Evolutionary conservation across 2,113 vertebrate genomes (phyloP).

Genomic region (Mellivora capensis): DNA sequence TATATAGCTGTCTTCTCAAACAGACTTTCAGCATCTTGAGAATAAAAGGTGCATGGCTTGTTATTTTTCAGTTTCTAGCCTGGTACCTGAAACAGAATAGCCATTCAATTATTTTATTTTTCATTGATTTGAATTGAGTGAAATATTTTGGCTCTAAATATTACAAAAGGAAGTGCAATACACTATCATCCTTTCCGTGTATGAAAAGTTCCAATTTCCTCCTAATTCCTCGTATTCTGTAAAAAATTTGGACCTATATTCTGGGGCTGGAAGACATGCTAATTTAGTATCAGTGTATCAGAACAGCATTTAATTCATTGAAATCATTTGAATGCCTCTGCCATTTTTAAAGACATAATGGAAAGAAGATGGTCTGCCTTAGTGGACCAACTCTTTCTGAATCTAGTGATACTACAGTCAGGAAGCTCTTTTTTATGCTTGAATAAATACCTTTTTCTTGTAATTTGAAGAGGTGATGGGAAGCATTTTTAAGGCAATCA

Average conservation of each 20-base stretch:
- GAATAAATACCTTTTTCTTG: neutral
- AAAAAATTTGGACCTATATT: neutral
- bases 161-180: neutral
- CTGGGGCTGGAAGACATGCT: neutral
- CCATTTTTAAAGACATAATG: neutral
- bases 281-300: neutral
- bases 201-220: neutral
- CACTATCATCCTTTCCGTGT: neutral
- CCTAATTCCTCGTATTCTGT: neutral
- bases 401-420: neutral
- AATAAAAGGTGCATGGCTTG: neutral
- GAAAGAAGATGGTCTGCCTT: neutral
- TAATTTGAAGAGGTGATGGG: neutral
- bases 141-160: neutral
- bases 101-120: neutral
- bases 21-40: neutral
- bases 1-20: neutral
- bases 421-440: neutral
- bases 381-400: neutral
- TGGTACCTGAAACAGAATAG: neutral
- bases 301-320: neutral
- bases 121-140: neutral
- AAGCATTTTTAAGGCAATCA: constrained; percentile 39
- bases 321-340: neutral
- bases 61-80: neutral